Evolutionary conservation across 2,113 vertebrate genomes (phyloP).

Genomic region (Dicrurus megarhynchus): DNA sequence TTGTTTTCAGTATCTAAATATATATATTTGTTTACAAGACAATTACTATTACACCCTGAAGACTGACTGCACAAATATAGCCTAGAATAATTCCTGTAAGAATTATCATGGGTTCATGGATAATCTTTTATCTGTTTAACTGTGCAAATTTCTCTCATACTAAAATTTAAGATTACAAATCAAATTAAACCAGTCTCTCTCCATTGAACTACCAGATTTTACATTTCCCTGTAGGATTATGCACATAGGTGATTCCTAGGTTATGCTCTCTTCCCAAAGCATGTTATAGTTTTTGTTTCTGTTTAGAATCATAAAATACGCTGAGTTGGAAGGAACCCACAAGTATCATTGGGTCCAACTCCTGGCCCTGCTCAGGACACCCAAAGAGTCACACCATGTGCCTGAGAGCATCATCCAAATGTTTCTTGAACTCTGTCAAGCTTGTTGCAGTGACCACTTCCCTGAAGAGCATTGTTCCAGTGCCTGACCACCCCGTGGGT

Average conservation of each 20-base stretch:
- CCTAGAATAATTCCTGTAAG: background rate
- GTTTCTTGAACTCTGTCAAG: background rate
- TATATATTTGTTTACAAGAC: background rate
- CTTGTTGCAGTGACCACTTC: background rate
- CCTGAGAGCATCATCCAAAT: background rate
- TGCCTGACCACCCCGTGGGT: background rate
- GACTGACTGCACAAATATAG: background rate
- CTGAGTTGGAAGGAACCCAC: background rate
- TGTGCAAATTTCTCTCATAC: background rate
- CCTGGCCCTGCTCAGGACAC: background rate
- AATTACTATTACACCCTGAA: background rate
- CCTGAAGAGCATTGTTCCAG: background rate
- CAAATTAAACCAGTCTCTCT: accelerated
- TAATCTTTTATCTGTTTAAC: background rate
- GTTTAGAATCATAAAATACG: background rate
- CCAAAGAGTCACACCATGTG: too few relatives aligned
- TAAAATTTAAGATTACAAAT: background rate
- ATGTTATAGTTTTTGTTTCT: background rate
- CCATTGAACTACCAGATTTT: background rate
- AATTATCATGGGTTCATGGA: background rate
- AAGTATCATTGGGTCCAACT: accelerated
- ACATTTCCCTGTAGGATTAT: background rate
- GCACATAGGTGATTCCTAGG: background rate
- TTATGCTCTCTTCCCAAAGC: background rate
- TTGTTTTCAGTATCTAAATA: background rate